Conservation (phyloP, 2,797 vertebrate genomes). For the Pampus argenteus region DNA sequence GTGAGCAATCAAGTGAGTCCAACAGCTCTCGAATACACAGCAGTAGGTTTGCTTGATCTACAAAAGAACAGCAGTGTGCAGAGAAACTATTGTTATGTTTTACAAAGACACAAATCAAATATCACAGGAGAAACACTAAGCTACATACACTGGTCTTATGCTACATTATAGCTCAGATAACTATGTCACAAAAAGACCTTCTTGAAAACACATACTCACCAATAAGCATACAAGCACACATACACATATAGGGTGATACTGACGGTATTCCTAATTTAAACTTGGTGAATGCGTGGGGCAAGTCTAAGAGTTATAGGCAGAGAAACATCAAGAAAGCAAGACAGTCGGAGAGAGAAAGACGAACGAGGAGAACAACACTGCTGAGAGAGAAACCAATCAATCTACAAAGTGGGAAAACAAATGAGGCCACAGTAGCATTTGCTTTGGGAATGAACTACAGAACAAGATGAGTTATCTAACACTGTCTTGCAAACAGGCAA, state of each 20-base stretch:
- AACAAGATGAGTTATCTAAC: slow-evolving; percentile 1
- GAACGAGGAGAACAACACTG: slow-evolving; percentile 10
- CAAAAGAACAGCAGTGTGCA: slow-evolving; percentile 29
- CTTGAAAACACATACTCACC: slow-evolving; percentile 5
- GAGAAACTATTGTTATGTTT: slow-evolving; percentile 24
- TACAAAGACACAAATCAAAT: slow-evolving; percentile 24
- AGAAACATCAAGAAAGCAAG: background rate
- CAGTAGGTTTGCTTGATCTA: slow-evolving; percentile 36
- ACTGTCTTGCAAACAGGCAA: background rate
- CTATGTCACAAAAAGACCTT: background rate
- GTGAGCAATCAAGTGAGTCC: slow-evolving; percentile 23
- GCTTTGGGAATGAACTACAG: slow-evolving; percentile 17
- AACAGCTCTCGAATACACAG: slow-evolving; percentile 38
- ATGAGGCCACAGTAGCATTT: slow-evolving; percentile 5
- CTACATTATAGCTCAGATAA: background rate
- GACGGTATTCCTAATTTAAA: slow-evolving; percentile 55
- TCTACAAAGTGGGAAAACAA: slow-evolving; percentile 23
- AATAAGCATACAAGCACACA: slow-evolving; percentile 16
- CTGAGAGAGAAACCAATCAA: slow-evolving; percentile 18
- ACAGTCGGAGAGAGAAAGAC: background rate
- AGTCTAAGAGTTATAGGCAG: background rate
- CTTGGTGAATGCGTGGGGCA: slow-evolving; percentile 31
- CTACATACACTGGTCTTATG: background rate
- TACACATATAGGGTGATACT: slow-evolving; percentile 18
- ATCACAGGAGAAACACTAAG: slow-evolving; percentile 7